Conservation (phyloP, 2,113 vertebrate genomes). For the Tapirus terrestris region DNA sequence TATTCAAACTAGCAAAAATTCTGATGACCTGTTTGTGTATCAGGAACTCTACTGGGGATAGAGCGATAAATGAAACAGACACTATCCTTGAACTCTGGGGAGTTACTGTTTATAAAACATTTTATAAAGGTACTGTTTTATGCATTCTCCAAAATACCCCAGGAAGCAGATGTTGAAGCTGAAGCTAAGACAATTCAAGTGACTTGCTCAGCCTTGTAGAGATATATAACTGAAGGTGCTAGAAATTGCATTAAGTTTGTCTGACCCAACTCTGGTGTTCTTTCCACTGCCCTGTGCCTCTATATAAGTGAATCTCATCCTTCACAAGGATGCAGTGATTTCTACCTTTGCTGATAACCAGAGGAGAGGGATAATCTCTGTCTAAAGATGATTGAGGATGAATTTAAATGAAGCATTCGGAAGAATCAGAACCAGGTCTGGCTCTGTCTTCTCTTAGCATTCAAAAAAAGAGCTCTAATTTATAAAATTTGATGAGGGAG, state of each 20-base stretch:
- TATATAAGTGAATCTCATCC: neutral
- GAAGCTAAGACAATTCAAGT: neutral
- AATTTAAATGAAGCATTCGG: neutral
- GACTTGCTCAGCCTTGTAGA: neutral
- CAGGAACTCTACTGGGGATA: neutral
- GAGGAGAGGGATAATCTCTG: neutral
- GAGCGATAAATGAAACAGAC: neutral
- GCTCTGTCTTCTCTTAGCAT: neutral
- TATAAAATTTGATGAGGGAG: neutral
- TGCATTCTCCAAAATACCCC: neutral
- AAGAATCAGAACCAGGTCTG: neutral
- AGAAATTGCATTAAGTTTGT: neutral
- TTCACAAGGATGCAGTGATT: neutral
- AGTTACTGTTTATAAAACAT: neutral
- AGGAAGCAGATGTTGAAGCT: neutral
- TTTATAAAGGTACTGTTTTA: neutral
- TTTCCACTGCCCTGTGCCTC: neutral
- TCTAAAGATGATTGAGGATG: neutral
- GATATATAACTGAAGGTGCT: neutral
- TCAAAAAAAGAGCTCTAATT: neutral
- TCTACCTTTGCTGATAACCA: neutral
- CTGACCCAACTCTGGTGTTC: neutral
- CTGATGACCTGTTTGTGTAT: neutral
- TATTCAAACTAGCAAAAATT: neutral
- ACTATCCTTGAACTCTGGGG: neutral